A percentile compares a stretch with the other conserved stretches of the same genome.
phyloP scores from a whole-genome alignment of 2,888 invertebrate genomes.

The Prosapia bicincta region DNA sequence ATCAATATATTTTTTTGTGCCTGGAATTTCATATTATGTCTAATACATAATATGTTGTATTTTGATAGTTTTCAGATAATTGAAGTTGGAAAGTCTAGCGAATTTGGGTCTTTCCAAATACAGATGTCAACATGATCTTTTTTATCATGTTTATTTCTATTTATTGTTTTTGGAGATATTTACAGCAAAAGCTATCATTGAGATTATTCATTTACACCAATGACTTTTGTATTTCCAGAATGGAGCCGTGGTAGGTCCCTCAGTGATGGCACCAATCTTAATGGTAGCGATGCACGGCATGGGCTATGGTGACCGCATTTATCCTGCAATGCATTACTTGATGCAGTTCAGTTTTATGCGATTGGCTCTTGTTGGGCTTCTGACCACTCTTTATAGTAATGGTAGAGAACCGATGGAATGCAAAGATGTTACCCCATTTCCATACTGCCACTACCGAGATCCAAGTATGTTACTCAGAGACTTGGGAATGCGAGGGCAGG shows the following conservation, averaged over 20 bases:
- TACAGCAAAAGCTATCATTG: no score
- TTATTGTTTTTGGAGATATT: no score
- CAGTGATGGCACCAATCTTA: slow-evolving; percentile 54
- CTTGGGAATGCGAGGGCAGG: slow-evolving; percentile 56
- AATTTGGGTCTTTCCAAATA: no score
- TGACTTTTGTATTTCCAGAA: slow-evolving; percentile 58
- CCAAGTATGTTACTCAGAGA: slow-evolving; percentile 60
- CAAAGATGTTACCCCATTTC: slow-evolving; percentile 48
- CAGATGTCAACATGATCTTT: no score
- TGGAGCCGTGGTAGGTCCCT: slow-evolving; percentile 58
- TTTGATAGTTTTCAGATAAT: no score
- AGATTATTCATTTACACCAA: no score
- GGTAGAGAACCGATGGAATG: slow-evolving; percentile 59
- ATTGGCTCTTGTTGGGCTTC: slow-evolving; percentile 62
- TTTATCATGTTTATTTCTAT: no score
- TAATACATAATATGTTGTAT: no score
- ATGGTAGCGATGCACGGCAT: slow-evolving; percentile 60
- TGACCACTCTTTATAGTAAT: slow-evolving; percentile 55
- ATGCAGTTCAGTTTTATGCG: slow-evolving; percentile 63
- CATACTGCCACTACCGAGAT: slow-evolving; percentile 55
- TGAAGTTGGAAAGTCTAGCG: no score
- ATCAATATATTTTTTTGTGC: no score
- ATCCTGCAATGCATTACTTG: slow-evolving; percentile 52
- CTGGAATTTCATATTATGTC: no score
- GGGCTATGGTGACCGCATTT: slow-evolving; percentile 56